Evolutionary conservation across 2,113 vertebrate species (phyloP).

Genomic region (Isichthys henryi): DNA sequence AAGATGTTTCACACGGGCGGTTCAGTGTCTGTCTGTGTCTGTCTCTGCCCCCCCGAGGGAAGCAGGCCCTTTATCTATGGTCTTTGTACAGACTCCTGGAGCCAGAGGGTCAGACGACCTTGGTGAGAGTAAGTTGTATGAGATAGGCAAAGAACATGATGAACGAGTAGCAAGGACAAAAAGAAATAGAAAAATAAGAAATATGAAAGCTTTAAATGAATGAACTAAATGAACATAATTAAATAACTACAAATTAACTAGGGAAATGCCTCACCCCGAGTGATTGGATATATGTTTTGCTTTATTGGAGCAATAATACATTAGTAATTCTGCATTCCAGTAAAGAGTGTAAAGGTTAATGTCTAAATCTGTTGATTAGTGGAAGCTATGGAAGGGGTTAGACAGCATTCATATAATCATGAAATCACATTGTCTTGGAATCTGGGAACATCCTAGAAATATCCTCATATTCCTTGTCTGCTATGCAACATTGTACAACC

Average conservation of each 20-base stretch:
- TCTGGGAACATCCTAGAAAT: background rate
- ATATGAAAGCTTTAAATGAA: no score
- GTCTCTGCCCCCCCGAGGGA: no score
- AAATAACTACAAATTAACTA: no score
- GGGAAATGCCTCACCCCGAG: no score
- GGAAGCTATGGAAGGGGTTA: background rate
- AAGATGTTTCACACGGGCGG: no score
- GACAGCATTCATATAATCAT: background rate
- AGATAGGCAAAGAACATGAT: background rate
- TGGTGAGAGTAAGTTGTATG: no score
- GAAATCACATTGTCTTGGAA: background rate
- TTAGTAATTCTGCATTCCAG: background rate
- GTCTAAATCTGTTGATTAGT: background rate
- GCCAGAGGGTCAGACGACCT: no score
- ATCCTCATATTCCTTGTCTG: background rate
- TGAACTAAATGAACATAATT: no score
- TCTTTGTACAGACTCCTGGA: no score
- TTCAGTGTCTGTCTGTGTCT: no score
- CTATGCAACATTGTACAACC: background rate
- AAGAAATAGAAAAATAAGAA: no score
- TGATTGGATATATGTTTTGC: background rate
- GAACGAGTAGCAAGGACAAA: background rate
- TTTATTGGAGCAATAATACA: background rate
- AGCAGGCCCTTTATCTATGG: no score
- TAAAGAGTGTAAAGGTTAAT: background rate